A percentile compares a stretch with the other conserved stretches of the same genome.
These are phyloP conservation scores for Limnephilus rhombicus DNA, from an alignment of 2,888 invertebrate genomes.

Conservation along the genomic window DNA sequence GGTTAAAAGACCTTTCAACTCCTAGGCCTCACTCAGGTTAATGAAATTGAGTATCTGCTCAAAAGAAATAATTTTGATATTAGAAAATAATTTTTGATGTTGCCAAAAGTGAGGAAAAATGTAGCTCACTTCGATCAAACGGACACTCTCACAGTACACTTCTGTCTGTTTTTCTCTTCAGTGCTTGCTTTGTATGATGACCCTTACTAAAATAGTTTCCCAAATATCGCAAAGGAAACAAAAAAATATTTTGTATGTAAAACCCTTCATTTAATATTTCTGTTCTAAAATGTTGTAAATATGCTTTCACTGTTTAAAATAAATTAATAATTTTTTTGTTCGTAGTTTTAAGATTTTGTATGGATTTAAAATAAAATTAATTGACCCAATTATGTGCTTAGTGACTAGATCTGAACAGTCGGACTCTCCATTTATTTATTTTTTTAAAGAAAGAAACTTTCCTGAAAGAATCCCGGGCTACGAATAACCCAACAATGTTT, in stretches of 20 bases:
- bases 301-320: constrained; percentile 2
- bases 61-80: no score
- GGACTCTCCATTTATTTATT: not conserved
- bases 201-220: not conserved
- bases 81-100: no score
- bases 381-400: not conserved
- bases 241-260: not conserved
- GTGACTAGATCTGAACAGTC: not conserved
- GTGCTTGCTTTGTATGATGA: not conserved
- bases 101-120: no score
- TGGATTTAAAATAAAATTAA: constrained; percentile 11
- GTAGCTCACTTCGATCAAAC: no score
- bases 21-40: no score
- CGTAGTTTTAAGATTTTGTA: constrained; percentile 8
- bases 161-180: no score
- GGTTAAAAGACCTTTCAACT: no score
- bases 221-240: not conserved
- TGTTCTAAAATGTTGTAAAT: constrained; percentile 8
- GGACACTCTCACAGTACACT: no score
- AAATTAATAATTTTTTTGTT: not conserved
- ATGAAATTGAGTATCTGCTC: no score
- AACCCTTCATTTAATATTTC: not conserved
- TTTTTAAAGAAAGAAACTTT: no score
- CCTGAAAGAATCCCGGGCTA: no score
- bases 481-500: no score